These are phyloP conservation scores for Agriopis aurantiaria DNA, from an alignment of 2,888 invertebrate species.

Conservation along the genomic window DNA sequence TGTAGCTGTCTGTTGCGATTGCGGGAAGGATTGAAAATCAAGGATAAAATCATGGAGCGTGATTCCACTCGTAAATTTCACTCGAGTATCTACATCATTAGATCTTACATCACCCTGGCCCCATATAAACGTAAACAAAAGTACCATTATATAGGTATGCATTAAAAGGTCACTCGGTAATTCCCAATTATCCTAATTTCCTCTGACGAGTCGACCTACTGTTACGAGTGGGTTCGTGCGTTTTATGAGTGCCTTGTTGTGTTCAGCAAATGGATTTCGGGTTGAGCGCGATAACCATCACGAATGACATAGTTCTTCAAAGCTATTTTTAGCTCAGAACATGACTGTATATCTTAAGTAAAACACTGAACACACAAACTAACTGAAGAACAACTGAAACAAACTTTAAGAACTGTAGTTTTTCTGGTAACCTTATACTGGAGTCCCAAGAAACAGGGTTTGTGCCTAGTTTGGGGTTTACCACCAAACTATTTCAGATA, in stretches of 20 bases:
- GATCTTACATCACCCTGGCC: not conserved
- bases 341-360: constrained; percentile 3
- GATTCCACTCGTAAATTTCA: no score
- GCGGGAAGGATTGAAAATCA: no score
- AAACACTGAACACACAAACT: no score
- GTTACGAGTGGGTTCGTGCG: constrained; percentile 28
- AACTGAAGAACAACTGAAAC: no score
- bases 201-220: constrained; percentile 26
- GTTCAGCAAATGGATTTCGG: constrained; percentile 27
- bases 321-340: constrained; percentile 14
- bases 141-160: constrained; percentile 7
- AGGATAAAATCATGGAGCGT: no score
- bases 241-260: constrained; percentile 28
- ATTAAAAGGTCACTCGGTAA: constrained; percentile 32
- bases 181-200: constrained; percentile 37
- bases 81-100: no score
- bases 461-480: no score
- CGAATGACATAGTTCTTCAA: constrained; percentile 14
- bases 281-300: constrained; percentile 21
- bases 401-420: no score
- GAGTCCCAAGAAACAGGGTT: no score
- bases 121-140: not conserved
- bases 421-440: no score
- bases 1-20: no score
- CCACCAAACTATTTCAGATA: no score